These are phyloP conservation scores for Apis laboriosa DNA, from an alignment of 1,140 invertebrate genomes.

Conservation along the genomic window DNA sequence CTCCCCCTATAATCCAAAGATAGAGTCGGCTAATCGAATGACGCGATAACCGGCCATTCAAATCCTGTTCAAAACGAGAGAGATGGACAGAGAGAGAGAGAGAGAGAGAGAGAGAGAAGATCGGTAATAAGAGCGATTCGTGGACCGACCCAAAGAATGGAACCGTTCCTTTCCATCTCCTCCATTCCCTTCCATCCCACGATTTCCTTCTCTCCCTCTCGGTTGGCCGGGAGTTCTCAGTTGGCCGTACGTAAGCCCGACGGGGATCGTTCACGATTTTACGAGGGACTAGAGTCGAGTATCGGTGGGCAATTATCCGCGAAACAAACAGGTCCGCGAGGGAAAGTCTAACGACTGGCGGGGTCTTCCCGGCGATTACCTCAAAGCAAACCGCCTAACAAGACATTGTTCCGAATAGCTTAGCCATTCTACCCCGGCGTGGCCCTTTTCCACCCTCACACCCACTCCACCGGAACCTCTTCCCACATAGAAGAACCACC, in stretches of 20 bases:
- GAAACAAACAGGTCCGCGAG: constrained; percentile 67
- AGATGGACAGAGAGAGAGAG: no score
- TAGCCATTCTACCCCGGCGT: constrained; percentile 66
- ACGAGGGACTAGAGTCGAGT: constrained; percentile 65
- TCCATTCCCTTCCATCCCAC: background rate
- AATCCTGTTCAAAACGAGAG: no score
- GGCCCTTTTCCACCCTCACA: constrained; percentile 61
- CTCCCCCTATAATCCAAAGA: constrained; percentile 11
- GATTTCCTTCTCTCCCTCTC: background rate
- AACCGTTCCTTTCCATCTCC: background rate
- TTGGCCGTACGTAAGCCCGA: constrained; percentile 42
- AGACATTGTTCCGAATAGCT: constrained; percentile 78
- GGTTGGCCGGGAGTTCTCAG: background rate
- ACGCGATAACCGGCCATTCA: constrained; percentile 2
- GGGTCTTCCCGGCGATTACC: constrained; percentile 73
- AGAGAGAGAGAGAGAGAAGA: background rate
- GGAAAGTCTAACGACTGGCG: constrained; percentile 71
- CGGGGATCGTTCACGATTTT: constrained; percentile 65
- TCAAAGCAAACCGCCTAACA: constrained; percentile 77
- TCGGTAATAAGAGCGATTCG: constrained; percentile 34
- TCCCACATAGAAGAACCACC: constrained; percentile 57
- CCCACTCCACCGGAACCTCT: constrained; percentile 46
- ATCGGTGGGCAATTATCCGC: constrained; percentile 69
- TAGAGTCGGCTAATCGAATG: constrained; percentile 27
- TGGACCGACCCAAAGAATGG: background rate